Conservation (phyloP, 2,113 vertebrate genomes). For the Aptenodytes patagonicus region DNA sequence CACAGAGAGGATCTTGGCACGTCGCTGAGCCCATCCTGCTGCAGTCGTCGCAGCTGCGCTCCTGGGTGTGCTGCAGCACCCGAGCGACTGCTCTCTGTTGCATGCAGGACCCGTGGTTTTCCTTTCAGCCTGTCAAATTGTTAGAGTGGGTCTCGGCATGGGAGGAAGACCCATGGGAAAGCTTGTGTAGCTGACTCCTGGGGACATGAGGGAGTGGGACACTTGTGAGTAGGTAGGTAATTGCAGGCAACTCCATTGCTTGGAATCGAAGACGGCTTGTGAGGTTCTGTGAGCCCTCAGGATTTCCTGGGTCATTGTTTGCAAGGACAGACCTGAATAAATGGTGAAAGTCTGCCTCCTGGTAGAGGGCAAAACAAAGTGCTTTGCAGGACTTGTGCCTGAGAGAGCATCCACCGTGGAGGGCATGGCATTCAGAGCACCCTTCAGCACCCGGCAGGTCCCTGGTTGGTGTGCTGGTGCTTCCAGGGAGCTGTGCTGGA, state of each 20-base stretch:
- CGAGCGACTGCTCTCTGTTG: background rate
- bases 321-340: background rate
- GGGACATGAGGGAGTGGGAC: background rate
- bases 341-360: background rate
- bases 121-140: background rate
- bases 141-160: background rate
- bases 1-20: background rate
- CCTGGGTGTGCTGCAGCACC: background rate
- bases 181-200: background rate
- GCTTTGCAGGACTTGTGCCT: background rate
- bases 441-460: background rate
- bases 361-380: background rate
- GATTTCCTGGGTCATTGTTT: background rate
- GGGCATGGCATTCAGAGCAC: background rate
- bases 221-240: background rate
- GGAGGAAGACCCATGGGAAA: background rate
- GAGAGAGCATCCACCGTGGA: background rate
- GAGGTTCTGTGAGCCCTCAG: background rate
- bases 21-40: fast-evolving
- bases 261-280: background rate
- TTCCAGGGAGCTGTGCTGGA: background rate
- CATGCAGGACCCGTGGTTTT: fast-evolving
- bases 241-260: background rate
- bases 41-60: fast-evolving
- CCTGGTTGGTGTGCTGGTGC: background rate